Conservation (phyloP, 2,113 vertebrate species). For the Eulemur rufifrons region DNA sequence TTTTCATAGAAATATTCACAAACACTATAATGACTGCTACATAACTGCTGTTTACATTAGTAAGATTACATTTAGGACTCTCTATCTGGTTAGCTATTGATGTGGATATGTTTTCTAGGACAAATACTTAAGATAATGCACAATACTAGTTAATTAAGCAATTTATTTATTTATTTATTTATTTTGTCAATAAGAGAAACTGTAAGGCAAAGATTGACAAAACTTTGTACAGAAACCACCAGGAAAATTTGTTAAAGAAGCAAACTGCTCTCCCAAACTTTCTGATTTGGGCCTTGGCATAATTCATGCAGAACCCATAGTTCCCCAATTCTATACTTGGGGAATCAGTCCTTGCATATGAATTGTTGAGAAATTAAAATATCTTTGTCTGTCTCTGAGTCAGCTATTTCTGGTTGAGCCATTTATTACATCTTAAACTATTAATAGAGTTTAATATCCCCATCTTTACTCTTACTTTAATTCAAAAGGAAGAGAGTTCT, state of each 20-base stretch:
- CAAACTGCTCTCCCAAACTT: background rate
- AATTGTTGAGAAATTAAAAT: constrained; percentile 80
- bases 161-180: background rate
- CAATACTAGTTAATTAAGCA: background rate
- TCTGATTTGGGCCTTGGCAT: background rate
- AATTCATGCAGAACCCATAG: background rate
- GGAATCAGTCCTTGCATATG: constrained; percentile 62
- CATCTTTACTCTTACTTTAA: constrained; percentile 81
- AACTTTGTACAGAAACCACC: background rate
- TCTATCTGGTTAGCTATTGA: background rate
- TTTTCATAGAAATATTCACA: constrained; percentile 1
- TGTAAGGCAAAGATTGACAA: background rate
- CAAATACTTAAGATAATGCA: background rate
- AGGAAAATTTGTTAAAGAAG: background rate
- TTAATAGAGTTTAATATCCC: constrained; percentile 84
- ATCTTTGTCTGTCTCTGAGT: constrained; percentile 80
- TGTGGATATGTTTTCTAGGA: background rate
- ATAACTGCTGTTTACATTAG: background rate
- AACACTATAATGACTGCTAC: background rate
- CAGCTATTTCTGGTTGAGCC: constrained; percentile 82
- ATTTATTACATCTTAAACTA: constrained; percentile 81
- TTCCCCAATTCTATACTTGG: constrained; percentile 37
- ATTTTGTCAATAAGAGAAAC: background rate
- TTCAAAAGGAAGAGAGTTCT: constrained; percentile 82
- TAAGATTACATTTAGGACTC: background rate